These are phyloP conservation scores for Vanessa cardui DNA, from an alignment of 2,888 invertebrate species.

Conservation along the genomic window DNA sequence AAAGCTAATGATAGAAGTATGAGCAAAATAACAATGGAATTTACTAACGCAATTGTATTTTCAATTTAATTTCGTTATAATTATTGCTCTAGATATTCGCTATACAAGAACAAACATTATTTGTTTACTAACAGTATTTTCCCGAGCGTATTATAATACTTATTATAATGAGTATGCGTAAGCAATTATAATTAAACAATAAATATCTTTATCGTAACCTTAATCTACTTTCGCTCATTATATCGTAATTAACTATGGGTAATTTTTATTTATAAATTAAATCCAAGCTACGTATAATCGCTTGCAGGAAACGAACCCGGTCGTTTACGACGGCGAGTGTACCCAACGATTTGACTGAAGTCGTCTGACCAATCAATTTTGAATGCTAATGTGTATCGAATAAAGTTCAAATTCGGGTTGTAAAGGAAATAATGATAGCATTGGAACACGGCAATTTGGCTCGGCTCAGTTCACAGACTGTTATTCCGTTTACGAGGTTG, in stretches of 20 bases:
- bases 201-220: too few relatives aligned
- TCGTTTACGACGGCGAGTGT: slow-evolving; percentile 32
- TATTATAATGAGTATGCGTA: too few relatives aligned
- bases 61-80: too few relatives aligned
- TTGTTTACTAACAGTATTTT: too few relatives aligned
- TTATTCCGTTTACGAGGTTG: slow-evolving; percentile 41
- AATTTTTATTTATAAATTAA: slow-evolving; percentile 8
- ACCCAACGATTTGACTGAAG: slow-evolving; percentile 22
- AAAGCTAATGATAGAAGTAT: too few relatives aligned
- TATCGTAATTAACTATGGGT: not conserved
- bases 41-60: too few relatives aligned
- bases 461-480: slow-evolving; percentile 35
- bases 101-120: too few relatives aligned
- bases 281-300: slow-evolving; percentile 20
- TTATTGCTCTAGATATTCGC: too few relatives aligned
- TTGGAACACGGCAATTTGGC: slow-evolving; percentile 39
- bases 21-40: too few relatives aligned
- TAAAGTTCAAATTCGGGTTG: slow-evolving; percentile 13
- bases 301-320: slow-evolving; percentile 27
- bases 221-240: not conserved
- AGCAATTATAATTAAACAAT: too few relatives aligned
- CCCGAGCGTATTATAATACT: too few relatives aligned
- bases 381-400: not conserved
- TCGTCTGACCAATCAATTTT: not conserved
- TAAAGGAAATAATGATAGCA: slow-evolving; percentile 20